These are phyloP conservation scores for Dendrolimus houi DNA, from an alignment of 2,888 invertebrate genomes.

Conservation along the genomic window DNA sequence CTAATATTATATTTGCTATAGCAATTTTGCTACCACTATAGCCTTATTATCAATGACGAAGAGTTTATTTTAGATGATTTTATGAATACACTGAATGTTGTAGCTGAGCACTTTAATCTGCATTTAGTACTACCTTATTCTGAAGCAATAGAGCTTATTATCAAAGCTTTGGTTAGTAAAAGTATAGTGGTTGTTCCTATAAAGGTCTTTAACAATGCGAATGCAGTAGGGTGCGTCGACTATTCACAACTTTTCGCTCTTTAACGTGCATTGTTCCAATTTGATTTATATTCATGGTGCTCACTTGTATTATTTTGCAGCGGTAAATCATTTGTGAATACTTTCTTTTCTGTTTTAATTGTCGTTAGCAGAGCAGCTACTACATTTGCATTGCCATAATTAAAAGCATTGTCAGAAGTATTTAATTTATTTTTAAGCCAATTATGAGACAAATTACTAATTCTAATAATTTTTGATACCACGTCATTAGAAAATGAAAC, in stretches of 20 bases:
- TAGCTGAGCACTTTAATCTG: too few relatives aligned
- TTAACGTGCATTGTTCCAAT: slow-evolving; percentile 68
- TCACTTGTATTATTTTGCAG: slow-evolving; percentile 60
- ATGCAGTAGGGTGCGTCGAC: slow-evolving; percentile 55
- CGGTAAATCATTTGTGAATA: slow-evolving; percentile 61
- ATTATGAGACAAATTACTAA: too few relatives aligned
- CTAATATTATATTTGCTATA: slow-evolving; percentile 24
- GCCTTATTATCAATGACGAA: too few relatives aligned
- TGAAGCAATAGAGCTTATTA: slow-evolving; percentile 14
- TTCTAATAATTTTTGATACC: too few relatives aligned
- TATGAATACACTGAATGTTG: too few relatives aligned
- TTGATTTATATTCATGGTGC: slow-evolving; percentile 74
- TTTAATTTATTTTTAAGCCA: too few relatives aligned
- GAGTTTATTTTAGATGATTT: too few relatives aligned
- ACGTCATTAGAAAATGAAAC: not conserved
- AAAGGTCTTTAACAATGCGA: slow-evolving; percentile 48
- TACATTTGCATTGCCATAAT: not conserved
- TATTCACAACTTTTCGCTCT: slow-evolving; percentile 74
- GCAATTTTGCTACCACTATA: slow-evolving; percentile 1
- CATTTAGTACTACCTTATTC: slow-evolving; percentile 9
- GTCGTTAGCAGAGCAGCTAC: slow-evolving; percentile 12
- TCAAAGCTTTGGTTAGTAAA: slow-evolving; percentile 5
- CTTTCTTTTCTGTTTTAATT: slow-evolving; percentile 36
- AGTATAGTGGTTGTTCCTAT: slow-evolving; percentile 24
- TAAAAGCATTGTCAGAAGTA: too few relatives aligned